Evolutionary conservation across 2,797 vertebrate species (phyloP), one percentile per base, ranked within the genome.

Genomic region (Vultur gryphus): DNA sequence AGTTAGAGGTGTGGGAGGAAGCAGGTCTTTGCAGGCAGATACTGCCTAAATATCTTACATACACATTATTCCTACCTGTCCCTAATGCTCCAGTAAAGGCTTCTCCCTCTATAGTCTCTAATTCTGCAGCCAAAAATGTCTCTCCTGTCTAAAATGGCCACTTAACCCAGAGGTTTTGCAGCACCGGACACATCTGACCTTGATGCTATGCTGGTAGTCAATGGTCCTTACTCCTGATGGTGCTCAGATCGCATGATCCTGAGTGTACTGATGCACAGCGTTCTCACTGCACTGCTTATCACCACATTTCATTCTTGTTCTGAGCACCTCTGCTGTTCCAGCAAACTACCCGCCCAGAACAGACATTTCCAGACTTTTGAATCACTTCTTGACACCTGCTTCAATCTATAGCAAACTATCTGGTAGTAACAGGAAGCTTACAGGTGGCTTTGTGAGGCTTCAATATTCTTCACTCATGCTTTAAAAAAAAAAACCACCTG

Each of bases 191-290:
- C 16, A 59, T 84, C 70, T 83, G 73, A 49, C 37, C 59, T 44
- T 29, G 55, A 43, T 31, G 31, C 6, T 16, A 4, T 2, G 1
- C 33, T 23, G 37, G 33, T 6, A 10, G 39, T 6, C 19, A 48
- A 16, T 16, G 13, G 16, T 59, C 8, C 55, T 72, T 33, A 16
- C 33, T 59, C 18, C 31, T 77, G 51, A n/a, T 44, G 33, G 59
- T 11, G 11, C 71, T 65, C 43, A 46, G 29, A 48, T 52, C 1
- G 0, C 3, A 20, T 1, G 1, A 41, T 46, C 43, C 13, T 2
- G 0, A 49, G 71, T 13, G 20, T 26, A 71, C 23, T 4, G 4
- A 54, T 2, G 23, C 43, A 10, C 43, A n/a, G 25, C 2, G 0
- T 35, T 44, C 69, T 23, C 55, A 26, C 39, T 37, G 21, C 48